phyloP scores from a whole-genome alignment of 2,797 vertebrate species.

The Anisognathus igniventris region DNA sequence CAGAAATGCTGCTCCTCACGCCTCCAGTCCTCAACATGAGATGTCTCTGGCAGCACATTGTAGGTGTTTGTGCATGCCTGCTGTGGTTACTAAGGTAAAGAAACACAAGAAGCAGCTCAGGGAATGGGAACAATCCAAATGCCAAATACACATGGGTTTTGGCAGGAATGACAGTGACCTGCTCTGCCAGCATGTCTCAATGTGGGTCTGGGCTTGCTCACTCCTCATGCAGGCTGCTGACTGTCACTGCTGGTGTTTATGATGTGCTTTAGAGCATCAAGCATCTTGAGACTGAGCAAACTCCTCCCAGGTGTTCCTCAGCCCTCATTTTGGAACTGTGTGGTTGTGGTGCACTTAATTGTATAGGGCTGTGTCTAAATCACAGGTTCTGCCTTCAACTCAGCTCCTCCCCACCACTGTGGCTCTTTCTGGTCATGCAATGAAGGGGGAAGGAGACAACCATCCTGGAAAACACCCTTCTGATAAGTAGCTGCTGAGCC shows the following conservation, averaged over 20 bases:
- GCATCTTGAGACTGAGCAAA: neutral
- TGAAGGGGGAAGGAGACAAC: neutral
- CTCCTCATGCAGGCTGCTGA: neutral
- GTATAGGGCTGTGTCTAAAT: neutral
- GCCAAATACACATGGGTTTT: neutral
- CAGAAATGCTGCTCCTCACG: neutral
- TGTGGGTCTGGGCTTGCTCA: neutral
- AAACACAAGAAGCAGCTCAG: neutral
- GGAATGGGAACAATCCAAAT: neutral
- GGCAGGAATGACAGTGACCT: neutral
- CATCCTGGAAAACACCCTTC: neutral
- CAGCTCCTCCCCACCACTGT: neutral
- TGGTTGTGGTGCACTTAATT: neutral
- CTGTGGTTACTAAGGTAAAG: constrained; percentile 35
- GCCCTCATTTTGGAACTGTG: neutral
- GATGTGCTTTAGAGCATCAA: neutral
- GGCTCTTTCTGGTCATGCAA: neutral
- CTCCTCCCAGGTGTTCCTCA: neutral
- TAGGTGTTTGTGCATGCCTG: constrained; percentile 39
- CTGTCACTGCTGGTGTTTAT: neutral
- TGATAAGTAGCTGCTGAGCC: neutral
- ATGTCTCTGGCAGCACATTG: neutral
- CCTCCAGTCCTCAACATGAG: neutral
- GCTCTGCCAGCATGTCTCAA: neutral
- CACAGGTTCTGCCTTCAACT: neutral